Evolutionary conservation across 2,113 vertebrate genomes (phyloP).

Genomic region (Carlito syrichta): DNA sequence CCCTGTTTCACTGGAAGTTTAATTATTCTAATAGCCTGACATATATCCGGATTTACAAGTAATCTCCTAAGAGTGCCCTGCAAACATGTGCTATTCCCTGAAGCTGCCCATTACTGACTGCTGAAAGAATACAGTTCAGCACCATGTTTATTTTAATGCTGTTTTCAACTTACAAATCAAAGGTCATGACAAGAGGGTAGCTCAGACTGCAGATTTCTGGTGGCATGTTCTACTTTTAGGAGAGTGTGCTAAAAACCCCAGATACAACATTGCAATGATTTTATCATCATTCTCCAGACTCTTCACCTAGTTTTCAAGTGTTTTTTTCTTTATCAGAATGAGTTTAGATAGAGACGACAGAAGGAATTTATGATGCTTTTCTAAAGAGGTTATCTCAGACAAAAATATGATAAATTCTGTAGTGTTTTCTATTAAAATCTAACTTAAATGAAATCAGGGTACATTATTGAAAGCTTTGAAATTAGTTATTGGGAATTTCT

Average conservation of each 20-base stretch:
- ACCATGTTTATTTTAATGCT: constrained; percentile 6
- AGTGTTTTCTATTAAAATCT: constrained; percentile 10
- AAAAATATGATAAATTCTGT: not conserved
- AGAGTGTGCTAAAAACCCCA: not conserved
- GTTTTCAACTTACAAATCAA: not conserved
- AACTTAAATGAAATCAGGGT: not conserved
- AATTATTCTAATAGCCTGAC: constrained; percentile 49
- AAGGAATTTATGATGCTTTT: not conserved
- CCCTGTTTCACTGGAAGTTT: not conserved
- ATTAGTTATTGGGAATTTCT: not conserved
- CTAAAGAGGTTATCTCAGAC: not conserved
- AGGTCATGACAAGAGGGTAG: constrained; percentile 16
- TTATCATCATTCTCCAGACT: not conserved
- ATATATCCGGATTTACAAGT: constrained; percentile 52
- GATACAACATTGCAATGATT: not conserved
- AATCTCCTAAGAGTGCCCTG: not conserved
- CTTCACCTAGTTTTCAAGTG: not conserved
- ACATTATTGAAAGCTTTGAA: not conserved
- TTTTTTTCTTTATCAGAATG: constrained; percentile 33
- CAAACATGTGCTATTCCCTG: not conserved
- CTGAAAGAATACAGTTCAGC: not conserved
- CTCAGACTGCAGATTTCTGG: not conserved
- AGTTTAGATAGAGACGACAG: not conserved
- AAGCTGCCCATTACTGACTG: not conserved
- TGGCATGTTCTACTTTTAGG: not conserved